Evolutionary conservation across 2,888 invertebrate genomes (phyloP).

Genomic region (Petrolisthes cinctipes): DNA sequence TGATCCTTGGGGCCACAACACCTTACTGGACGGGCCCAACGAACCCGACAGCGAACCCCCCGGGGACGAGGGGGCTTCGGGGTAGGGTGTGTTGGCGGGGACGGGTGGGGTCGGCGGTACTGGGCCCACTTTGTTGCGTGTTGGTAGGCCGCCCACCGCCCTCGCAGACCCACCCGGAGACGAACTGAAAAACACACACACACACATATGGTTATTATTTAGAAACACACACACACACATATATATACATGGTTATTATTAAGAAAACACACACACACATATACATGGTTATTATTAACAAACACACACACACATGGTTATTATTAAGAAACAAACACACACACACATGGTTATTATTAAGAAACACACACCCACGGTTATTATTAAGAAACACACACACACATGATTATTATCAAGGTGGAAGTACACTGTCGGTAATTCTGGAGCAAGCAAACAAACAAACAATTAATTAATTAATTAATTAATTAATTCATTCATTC

Average conservation of each 20-base stretch:
- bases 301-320: too few relatives aligned
- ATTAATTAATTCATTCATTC: too few relatives aligned
- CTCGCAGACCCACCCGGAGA: conserved; percentile 61
- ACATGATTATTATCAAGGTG: too few relatives aligned
- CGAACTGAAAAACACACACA: conserved; percentile 2
- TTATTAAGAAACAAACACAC: too few relatives aligned
- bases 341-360: conserved; percentile 2
- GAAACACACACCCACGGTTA: not conserved
- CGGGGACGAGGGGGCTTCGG: conserved; percentile 33
- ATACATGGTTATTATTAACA: too few relatives aligned
- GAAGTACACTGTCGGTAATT: too few relatives aligned
- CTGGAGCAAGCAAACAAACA: too few relatives aligned
- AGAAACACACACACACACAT: not conserved
- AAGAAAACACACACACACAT: too few relatives aligned
- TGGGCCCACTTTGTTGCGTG: conserved; percentile 44
- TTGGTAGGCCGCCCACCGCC: conserved; percentile 57
- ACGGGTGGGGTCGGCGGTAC: conserved; percentile 28
- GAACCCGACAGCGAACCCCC: conserved; percentile 40
- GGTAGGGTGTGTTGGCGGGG: conserved; percentile 54
- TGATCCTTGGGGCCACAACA: conserved; percentile 78
- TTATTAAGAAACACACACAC: too few relatives aligned
- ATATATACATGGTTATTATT: too few relatives aligned
- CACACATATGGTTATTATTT: not conserved
- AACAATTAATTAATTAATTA: too few relatives aligned
- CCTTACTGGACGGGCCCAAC: conserved; percentile 29